Percentiles rank a stretch among this genome's conserved stretches.
Conservation (phyloP, 2,113 vertebrate species). For the Ascaphus truei region DNA sequence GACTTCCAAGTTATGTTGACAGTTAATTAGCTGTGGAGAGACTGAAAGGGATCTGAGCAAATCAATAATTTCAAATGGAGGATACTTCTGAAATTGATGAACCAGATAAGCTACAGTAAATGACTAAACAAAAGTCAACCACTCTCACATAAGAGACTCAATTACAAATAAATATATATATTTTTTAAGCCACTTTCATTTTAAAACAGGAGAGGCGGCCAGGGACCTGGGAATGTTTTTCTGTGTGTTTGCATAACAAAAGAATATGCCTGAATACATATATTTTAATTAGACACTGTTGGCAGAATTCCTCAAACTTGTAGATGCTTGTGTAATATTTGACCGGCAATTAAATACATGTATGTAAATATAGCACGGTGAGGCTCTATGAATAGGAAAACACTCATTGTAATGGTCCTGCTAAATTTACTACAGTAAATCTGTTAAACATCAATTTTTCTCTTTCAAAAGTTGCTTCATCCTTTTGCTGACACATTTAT, state of each 20-base stretch:
- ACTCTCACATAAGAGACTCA: constrained; percentile 10
- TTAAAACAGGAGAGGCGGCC: background rate
- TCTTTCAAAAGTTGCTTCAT: too few relatives aligned
- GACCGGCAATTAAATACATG: background rate
- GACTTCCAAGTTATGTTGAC: constrained; percentile 24
- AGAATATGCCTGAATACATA: background rate
- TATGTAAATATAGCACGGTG: background rate
- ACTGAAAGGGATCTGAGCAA: constrained; percentile 29
- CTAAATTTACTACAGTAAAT: too few relatives aligned
- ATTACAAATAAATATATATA: background rate
- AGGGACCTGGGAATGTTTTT: background rate
- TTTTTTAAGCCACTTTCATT: background rate
- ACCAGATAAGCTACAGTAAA: constrained; percentile 22
- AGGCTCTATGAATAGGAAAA: background rate
- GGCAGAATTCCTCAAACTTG: background rate
- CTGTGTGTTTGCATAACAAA: constrained; percentile 11
- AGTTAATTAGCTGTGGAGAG: constrained; percentile 33
- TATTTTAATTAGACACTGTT: background rate
- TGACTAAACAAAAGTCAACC: constrained; percentile 27
- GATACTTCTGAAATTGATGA: constrained; percentile 25
- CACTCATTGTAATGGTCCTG: too few relatives aligned
- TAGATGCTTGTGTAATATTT: background rate
- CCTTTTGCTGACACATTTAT: too few relatives aligned
- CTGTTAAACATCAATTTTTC: too few relatives aligned
- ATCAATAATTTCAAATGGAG: constrained; percentile 32